These are phyloP conservation scores for Choreutis nemorana DNA, from an alignment of 2,888 invertebrate genomes.

Conservation along the genomic window DNA sequence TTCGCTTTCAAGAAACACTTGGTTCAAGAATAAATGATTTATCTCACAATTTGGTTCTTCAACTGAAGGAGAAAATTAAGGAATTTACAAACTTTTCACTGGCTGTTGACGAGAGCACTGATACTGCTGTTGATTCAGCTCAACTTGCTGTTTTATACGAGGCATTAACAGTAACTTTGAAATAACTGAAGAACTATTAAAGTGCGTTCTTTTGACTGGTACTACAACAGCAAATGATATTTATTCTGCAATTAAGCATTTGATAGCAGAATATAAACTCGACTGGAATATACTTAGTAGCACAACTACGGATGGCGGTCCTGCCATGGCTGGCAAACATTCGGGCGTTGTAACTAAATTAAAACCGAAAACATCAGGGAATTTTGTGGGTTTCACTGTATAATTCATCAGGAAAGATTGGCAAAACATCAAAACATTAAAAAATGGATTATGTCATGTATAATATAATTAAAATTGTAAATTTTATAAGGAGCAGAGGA, in stretches of 20 bases:
- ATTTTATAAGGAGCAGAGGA: conserved; percentile 8
- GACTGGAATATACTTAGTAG: conserved; percentile 6
- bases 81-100: conserved; percentile 6
- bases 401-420: conserved; percentile 6
- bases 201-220: conserved; percentile 6
- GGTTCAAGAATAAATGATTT: too few species aligned
- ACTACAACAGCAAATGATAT: conserved; percentile 6
- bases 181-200: conserved; percentile 8
- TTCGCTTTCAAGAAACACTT: conserved; percentile 3
- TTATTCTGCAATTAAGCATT: conserved; percentile 7
- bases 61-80: too few species aligned
- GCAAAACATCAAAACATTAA: conserved; percentile 4
- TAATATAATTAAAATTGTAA: conserved; percentile 7
- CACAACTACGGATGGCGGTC: conserved; percentile 6
- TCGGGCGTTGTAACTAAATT: conserved; percentile 6
- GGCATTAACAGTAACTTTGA: conserved; percentile 8
- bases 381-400: conserved; percentile 7
- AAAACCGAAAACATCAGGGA: too few species aligned
- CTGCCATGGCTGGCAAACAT: conserved; percentile 7
- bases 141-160: conserved; percentile 7
- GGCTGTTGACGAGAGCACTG: conserved; percentile 7
- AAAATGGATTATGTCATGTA: conserved; percentile 6
- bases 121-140: conserved; percentile 7
- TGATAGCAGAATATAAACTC: conserved; percentile 7
- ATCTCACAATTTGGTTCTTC: not conserved